Base-by-base conservation (phyloP, 2,797 vertebrate genomes). In the Picus viridis region DNA sequence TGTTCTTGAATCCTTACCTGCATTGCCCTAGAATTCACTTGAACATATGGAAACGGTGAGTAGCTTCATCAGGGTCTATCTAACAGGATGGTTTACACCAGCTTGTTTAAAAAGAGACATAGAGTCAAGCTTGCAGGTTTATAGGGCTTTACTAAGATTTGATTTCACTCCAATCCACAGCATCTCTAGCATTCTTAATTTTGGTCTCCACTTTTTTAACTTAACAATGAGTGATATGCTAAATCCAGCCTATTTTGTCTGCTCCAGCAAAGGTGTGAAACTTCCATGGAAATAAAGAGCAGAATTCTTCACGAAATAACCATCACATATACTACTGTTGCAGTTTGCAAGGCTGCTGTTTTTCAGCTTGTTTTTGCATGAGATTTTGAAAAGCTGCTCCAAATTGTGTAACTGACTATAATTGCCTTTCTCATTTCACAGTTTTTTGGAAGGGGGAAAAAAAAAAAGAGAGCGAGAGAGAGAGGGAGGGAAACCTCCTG, bases 401-500 rank as follows among this genome's bases (percentile, higher is more conserved):
- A 51, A 96, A 93, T 83, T 92, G 90, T 95, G 76, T 95, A 96
- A 96, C 96, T 96, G 69, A 87, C 94, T 95, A 77, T 96, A 97
- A 97, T 94, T 96, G 86, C 78, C 93, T 97, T 96, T 95, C 72
- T 75, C 95, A 83, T 97, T 96, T 96, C 90, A 88, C 78, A 96
- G 86, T 41, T 97, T 97, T 97, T 95, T 94, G 86, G 88, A 71
- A 89, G 70, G 53, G 77, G 68, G 83, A 95, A 16, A 26, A 84
- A 88, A 12, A 11, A 12, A 12, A 5, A 39, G 39, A 39, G 39
- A 39, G 12, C 12, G 39, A 12, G 39, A 12, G 39, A 53, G 51
- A 29, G 64, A 89, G 73, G 27, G 39, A 27, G 51, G 12, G 8
- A 64, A 88, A 62, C 36, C 26, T 24, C 16, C 14, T 51, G 36